Conservation (phyloP, 2,113 vertebrate species). For the Sinocyclocheilus maitianheensis region DNA sequence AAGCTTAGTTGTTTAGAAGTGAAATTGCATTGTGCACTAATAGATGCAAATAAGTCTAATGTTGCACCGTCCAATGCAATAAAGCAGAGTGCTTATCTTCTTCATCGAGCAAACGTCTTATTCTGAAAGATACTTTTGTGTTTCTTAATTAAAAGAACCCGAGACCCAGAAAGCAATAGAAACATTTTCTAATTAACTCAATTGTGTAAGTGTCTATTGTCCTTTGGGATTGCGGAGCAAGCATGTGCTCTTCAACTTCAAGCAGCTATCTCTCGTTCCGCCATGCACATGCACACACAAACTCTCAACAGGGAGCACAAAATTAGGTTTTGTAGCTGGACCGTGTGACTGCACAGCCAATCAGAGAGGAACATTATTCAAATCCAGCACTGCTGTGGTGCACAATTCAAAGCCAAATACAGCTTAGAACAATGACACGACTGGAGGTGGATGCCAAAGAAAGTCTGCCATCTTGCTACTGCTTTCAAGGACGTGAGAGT, state of each 20-base stretch:
- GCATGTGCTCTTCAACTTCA: slow-evolving; percentile 62
- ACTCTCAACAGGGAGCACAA: background rate
- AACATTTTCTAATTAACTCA: slow-evolving; percentile 76
- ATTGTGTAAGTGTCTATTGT: slow-evolving; percentile 70
- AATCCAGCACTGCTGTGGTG: slow-evolving; percentile 63
- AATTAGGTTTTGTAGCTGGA: slow-evolving; percentile 26
- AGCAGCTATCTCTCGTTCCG: slow-evolving; percentile 68
- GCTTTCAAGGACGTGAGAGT: slow-evolving; percentile 44
- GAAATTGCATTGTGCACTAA: slow-evolving; percentile 40
- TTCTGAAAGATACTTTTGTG: slow-evolving; percentile 68
- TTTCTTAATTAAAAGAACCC: slow-evolving; percentile 75
- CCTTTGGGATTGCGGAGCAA: slow-evolving; percentile 37
- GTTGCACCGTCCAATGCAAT: slow-evolving; percentile 46
- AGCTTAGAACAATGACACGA: slow-evolving; percentile 58
- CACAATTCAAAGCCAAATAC: slow-evolving; percentile 44
- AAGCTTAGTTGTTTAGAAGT: slow-evolving; percentile 22
- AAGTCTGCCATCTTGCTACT: slow-evolving; percentile 15
- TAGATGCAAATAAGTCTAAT: slow-evolving; percentile 47
- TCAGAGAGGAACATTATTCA: slow-evolving; percentile 59
- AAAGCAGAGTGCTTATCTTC: slow-evolving; percentile 61
- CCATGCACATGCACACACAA: slow-evolving; percentile 39
- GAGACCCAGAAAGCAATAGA: slow-evolving; percentile 76
- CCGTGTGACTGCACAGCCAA: slow-evolving; percentile 12
- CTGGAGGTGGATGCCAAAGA: slow-evolving; percentile 54
- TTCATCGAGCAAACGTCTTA: slow-evolving; percentile 60